phyloP scores from a whole-genome alignment of 2,888 invertebrate genomes.

The Drosophila neutralis region DNA sequence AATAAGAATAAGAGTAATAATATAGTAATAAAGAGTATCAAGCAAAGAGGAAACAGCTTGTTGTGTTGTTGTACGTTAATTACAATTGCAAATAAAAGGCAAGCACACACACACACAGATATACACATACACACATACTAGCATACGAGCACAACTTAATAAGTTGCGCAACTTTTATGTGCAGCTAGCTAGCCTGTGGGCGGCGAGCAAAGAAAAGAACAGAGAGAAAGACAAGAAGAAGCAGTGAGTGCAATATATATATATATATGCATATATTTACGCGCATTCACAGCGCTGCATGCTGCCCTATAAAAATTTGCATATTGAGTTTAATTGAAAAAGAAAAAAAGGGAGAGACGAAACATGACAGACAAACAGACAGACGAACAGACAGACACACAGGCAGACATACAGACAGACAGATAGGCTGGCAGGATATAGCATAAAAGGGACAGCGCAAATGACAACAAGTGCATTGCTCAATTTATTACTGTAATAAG shows the following conservation, averaged over 20 bases:
- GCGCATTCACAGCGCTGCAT: neutral
- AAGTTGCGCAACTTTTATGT: constrained; percentile 71
- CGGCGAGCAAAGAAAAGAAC: constrained; percentile 9
- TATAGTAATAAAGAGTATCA: constrained; percentile 19
- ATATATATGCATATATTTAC: neutral
- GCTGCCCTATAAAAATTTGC: constrained; percentile 69
- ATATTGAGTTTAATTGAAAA: constrained; percentile 37
- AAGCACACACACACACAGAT: constrained; percentile 26
- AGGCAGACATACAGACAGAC: neutral
- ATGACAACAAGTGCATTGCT: constrained; percentile 31
- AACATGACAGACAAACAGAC: neutral
- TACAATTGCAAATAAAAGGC: constrained; percentile 74
- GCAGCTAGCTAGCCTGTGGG: constrained; percentile 35
- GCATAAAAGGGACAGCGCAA: constrained; percentile 8
- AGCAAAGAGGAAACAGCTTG: constrained; percentile 54
- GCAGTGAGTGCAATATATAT: neutral
- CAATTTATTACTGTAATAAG: constrained; percentile 1
- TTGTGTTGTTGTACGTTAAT: constrained; percentile 47
- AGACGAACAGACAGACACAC: constrained; percentile 4
- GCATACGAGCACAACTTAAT: constrained; percentile 25
- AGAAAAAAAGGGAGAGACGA: constrained; percentile 7
- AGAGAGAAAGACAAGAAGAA: neutral
- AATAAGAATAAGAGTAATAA: constrained; percentile 34
- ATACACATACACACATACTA: constrained; percentile 5
- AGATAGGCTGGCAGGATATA: neutral